Evolutionary conservation across 2,797 vertebrate species (phyloP).

Genomic region (Semaprochilodus insignis): DNA sequence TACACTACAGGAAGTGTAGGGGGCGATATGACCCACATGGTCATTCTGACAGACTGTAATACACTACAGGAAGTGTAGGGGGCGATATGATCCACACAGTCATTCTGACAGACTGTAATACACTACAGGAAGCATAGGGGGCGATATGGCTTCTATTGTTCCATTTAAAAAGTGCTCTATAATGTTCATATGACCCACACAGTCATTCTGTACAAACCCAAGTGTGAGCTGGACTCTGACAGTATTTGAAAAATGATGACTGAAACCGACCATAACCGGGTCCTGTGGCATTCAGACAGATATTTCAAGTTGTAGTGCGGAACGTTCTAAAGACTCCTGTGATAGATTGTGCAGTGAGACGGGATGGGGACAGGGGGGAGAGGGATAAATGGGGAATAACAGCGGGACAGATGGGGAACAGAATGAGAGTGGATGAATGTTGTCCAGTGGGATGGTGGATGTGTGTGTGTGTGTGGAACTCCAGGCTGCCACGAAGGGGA

Average conservation of each 20-base stretch:
- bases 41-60: no score
- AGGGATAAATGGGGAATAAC: background rate
- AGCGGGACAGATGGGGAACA: background rate
- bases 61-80: no score
- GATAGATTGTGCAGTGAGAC: constrained; percentile 6
- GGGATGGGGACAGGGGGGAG: background rate
- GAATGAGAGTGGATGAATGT: constrained; percentile 8
- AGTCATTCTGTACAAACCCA: background rate
- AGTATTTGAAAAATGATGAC: background rate
- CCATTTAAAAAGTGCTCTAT: no score
- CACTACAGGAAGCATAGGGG: no score
- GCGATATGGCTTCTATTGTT: no score
- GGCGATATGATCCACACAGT: no score
- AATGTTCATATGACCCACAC: no score
- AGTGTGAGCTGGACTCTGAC: background rate
- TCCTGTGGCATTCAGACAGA: background rate
- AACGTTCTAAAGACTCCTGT: background rate
- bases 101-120: no score
- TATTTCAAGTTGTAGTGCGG: background rate
- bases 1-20: no score
- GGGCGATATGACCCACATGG: no score
- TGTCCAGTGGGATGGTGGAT: background rate
- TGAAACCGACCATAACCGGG: background rate
- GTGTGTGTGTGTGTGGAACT: background rate
- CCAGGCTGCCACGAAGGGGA: constrained; percentile 3